Base-by-base conservation (phyloP, 1,140 invertebrate genomes). In the Ceratina australensis region DNA sequence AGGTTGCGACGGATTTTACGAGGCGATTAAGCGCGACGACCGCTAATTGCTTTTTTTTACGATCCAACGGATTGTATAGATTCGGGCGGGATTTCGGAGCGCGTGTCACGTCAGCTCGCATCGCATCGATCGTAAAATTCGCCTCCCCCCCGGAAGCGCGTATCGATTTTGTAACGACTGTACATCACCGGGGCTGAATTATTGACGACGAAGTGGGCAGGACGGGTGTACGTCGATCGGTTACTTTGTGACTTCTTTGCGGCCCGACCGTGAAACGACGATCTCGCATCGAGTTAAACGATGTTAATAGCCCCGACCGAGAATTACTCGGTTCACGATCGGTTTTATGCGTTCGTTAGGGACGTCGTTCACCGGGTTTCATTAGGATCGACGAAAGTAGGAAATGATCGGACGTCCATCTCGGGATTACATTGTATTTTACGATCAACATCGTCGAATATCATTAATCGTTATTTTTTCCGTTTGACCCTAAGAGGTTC, bases 21-120 rank as follows among this genome's bases (percentile, higher is more conserved):
- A 87, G 80, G 80, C 78, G 80, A 87, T 88, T 86, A 88, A 88
- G 81, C 79, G 79, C 79, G 79, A 82, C 76, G 68, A 73, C 57
- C 81, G 80, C 85, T 89, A 89, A 89, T 89, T 89, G 80, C 83
- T 86, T 88, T 87, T 87, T 86, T 86, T 86, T 82, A 83, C 26
- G 78, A 80, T 60, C 69, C 33, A 24, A 15, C 15, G 24, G 49
- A 67, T 56, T 54, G n/a, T 52, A 2, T 22, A 52, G 50, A 49
- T 61, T 47, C 65, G 49, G 20, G 7, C 42, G 61, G 72, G 64
- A 68, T 60, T 59, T 75, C 50, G 69, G 69, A 54, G 28, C 61
- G 64, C 60, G 47, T 72, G 69, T 79, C 77, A 60, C 52, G 60
- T 47, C 20, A 50, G 33, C 68, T 79, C 72, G 73, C 52, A 54